A percentile compares a stretch with the other conserved stretches of the same genome.
Conservation (phyloP, 92 coral and sea anemone species). For the Siderastrea radians region DNA sequence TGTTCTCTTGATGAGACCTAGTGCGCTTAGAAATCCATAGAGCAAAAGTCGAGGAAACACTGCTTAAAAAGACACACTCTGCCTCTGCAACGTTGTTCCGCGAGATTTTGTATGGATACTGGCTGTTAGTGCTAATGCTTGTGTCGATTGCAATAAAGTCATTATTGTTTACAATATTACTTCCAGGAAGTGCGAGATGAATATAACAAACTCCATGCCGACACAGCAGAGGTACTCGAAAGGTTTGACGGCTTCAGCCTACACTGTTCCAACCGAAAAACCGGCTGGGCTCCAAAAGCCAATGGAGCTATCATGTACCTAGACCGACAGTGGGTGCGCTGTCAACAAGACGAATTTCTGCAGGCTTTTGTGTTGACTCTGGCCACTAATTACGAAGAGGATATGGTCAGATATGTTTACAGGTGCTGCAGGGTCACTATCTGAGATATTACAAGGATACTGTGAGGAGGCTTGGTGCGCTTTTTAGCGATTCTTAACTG, state of each 20-base stretch:
- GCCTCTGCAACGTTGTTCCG: too few species aligned
- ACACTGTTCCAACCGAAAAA: conserved; percentile 61
- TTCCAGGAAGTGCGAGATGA: conserved; percentile 68
- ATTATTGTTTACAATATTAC: too few species aligned
- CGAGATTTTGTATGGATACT: too few species aligned
- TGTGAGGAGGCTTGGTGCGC: background rate
- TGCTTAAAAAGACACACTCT: too few species aligned
- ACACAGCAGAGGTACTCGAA: conserved; percentile 60
- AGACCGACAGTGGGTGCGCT: conserved; percentile 76
- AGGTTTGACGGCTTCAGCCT: conserved; percentile 68
- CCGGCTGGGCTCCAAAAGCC: conserved; percentile 77
- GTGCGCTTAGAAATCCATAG: too few species aligned
- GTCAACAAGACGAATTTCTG: conserved; percentile 69
- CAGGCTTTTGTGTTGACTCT: conserved; percentile 65
- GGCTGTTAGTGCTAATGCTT: too few species aligned
- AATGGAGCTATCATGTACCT: conserved; percentile 76
- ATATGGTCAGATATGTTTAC: conserved; percentile 70
- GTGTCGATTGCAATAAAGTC: too few species aligned
- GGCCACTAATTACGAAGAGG: conserved; percentile 46
- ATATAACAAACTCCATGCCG: conserved; percentile 46
- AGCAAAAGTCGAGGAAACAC: too few species aligned
- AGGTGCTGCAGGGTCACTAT: conserved; percentile 75
- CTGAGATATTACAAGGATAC: background rate
- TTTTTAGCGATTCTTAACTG: background rate
- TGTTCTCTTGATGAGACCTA: too few species aligned